A percentile compares a stretch with the other conserved stretches of the same genome.
Evolutionary conservation across 1,140 invertebrate genomes (phyloP).

Genomic region (Panonychus citri): DNA sequence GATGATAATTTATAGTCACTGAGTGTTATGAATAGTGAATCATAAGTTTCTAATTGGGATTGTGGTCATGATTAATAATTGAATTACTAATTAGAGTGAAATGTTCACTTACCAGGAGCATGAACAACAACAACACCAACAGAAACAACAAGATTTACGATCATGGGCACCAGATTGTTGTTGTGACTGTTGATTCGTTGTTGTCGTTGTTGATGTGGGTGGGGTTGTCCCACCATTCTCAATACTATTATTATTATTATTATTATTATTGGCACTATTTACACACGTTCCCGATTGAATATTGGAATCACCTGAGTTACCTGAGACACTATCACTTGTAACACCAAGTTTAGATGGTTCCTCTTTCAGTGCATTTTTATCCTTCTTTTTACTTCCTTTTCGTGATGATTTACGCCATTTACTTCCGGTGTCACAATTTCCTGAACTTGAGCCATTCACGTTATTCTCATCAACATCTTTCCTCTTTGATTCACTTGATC

Average conservation of each 20-base stretch:
- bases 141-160: conserved; percentile 18
- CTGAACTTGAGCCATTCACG: not conserved
- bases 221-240: not conserved
- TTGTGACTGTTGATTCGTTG: not conserved
- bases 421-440: not conserved
- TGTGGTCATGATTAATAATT: too few relatives aligned
- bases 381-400: conserved; percentile 5
- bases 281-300: too few relatives aligned
- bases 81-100: too few relatives aligned
- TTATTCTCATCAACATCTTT: conserved; percentile 4
- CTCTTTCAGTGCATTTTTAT: not conserved
- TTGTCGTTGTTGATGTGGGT: too few relatives aligned
- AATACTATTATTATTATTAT: conserved; percentile 1
- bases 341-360: not conserved
- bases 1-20: too few relatives aligned
- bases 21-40: too few relatives aligned
- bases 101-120: conserved; percentile 22
- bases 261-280: not conserved
- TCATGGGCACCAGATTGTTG: conserved; percentile 1
- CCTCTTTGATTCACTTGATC: conserved; percentile 3
- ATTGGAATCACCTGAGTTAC: too few relatives aligned
- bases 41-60: too few relatives aligned
- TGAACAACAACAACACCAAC: conserved; percentile 23
- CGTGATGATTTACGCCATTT: conserved; percentile 3
- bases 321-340: not conserved